A percentile compares a stretch with the other conserved stretches of the same genome.
Conservation (phyloP, 1,140 invertebrate genomes). For the Harlomillsia oculata region DNA sequence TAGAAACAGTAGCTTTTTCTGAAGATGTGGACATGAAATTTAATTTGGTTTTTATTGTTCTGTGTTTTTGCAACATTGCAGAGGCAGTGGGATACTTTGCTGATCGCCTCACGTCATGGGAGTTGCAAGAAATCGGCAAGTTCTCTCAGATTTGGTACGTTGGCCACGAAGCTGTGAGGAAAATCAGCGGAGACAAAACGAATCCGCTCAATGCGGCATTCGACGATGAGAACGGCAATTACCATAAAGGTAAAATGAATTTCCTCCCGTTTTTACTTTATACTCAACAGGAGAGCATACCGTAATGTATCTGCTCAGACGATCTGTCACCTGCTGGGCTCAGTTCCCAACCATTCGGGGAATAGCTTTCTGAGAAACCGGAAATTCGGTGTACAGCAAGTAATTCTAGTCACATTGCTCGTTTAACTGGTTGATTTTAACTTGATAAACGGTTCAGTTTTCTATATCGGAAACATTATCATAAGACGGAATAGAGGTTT, state of each 20-base stretch:
- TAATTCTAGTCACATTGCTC: too few species aligned
- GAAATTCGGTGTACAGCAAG: too few species aligned
- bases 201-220: constrained; percentile 71
- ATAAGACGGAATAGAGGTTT: too few species aligned
- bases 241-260: constrained; percentile 62
- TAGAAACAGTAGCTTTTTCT: too few species aligned
- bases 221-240: constrained; percentile 85
- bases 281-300: too few species aligned
- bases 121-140: constrained; percentile 70
- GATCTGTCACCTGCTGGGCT: too few species aligned
- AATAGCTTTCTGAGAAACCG: too few species aligned
- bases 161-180: constrained; percentile 63
- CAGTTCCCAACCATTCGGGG: too few species aligned
- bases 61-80: constrained; percentile 40
- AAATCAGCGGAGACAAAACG: constrained; percentile 69
- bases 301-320: too few species aligned
- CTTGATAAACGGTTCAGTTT: too few species aligned
- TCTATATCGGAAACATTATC: too few species aligned
- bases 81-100: constrained; percentile 72
- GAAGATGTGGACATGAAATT: background rate
- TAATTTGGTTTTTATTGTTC: background rate
- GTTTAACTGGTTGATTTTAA: too few species aligned
- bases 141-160: constrained; percentile 85
- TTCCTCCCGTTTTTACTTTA: background rate
- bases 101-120: constrained; percentile 71